A percentile compares a stretch with the other conserved stretches of the same genome.
phyloP scores from a whole-genome alignment of 2,888 invertebrate species.

The Andrena chrysosceles region DNA sequence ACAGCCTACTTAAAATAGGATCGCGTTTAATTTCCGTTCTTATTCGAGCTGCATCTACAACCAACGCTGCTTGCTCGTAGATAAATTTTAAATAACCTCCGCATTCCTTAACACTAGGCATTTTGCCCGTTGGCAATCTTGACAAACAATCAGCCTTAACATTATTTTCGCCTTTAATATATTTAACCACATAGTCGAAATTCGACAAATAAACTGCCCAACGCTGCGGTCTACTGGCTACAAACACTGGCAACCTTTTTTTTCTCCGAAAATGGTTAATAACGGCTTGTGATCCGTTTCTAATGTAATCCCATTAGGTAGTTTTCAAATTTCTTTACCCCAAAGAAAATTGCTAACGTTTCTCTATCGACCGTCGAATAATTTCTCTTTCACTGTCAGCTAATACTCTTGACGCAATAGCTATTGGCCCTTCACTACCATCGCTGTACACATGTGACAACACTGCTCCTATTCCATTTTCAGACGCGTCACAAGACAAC shows the following conservation, averaged over 20 bases:
- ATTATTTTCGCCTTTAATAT: conserved; percentile 39
- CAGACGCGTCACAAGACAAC: conserved; percentile 48
- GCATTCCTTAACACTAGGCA: background rate
- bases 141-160: conserved; percentile 2
- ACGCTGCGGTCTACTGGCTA: conserved; percentile 49
- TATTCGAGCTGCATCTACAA: background rate
- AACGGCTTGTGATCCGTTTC: too few species aligned
- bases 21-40: background rate
- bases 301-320: too few species aligned
- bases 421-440: conserved; percentile 40
- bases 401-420: too few species aligned
- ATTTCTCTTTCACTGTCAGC: too few species aligned
- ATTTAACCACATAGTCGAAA: conserved; percentile 49
- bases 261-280: too few species aligned
- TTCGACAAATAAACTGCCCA: conserved; percentile 49
- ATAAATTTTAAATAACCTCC: conserved; percentile 6
- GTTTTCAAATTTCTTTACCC: too few species aligned
- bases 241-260: too few species aligned
- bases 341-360: too few species aligned
- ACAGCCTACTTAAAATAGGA: conserved; percentile 2
- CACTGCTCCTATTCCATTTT: conserved; percentile 46
- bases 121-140: background rate
- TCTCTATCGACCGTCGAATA: too few species aligned
- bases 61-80: conserved; percentile 7
- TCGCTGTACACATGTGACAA: conserved; percentile 34